Evolutionary conservation across 1,140 invertebrate genomes (phyloP).

Genomic region (Lepidotrigona ventralis): DNA sequence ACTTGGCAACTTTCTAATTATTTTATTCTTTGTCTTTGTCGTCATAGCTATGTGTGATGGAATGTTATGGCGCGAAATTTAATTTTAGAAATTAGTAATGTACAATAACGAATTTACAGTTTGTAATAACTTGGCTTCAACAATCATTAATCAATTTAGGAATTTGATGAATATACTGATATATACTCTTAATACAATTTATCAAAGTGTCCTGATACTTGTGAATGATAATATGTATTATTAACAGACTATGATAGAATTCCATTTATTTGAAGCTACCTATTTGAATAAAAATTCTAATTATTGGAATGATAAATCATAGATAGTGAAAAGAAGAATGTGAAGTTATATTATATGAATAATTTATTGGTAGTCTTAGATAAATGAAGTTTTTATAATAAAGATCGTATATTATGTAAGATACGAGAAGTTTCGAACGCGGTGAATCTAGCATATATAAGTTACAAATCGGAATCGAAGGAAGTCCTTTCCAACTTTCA

Average conservation of each 20-base stretch:
- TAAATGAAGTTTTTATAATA: background rate
- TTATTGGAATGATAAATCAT: background rate
- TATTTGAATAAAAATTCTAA: background rate
- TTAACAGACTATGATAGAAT: too few relatives aligned
- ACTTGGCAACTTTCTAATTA: background rate
- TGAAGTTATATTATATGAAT: background rate
- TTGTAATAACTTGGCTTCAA: too few relatives aligned
- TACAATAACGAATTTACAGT: background rate
- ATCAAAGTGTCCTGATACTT: too few relatives aligned
- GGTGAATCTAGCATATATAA: background rate
- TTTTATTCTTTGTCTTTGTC: background rate
- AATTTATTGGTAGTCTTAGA: background rate
- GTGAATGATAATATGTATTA: too few relatives aligned
- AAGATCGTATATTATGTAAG: background rate
- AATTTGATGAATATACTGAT: too few relatives aligned
- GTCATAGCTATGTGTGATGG: background rate
- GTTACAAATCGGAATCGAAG: constrained; percentile 13
- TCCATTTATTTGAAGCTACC: background rate
- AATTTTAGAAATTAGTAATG: background rate
- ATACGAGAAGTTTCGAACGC: background rate
- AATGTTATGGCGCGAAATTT: background rate
- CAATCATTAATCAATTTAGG: too few relatives aligned
- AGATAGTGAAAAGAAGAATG: background rate
- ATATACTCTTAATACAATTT: too few relatives aligned
- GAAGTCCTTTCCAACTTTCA: background rate